phyloP scores from a whole-genome alignment of 2,888 invertebrate species.

The Plagodis dolabraria region DNA sequence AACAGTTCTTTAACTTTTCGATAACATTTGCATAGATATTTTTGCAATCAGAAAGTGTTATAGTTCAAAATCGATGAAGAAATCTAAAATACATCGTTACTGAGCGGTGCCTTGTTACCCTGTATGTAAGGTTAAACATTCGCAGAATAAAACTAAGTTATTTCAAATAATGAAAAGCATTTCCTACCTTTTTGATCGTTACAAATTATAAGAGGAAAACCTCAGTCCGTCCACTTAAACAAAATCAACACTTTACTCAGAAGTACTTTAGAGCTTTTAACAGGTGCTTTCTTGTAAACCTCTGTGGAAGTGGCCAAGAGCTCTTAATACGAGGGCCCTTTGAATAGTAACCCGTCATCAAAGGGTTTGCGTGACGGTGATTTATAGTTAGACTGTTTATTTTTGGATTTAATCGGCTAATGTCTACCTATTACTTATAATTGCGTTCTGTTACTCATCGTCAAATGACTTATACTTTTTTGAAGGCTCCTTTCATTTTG shows the following conservation, averaged over 20 bases:
- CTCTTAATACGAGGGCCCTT: slow-evolving; percentile 51
- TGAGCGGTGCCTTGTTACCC: too few relatives aligned
- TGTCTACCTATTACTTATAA: background rate
- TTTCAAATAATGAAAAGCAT: background rate
- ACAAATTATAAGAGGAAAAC: slow-evolving; percentile 1
- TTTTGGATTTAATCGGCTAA: slow-evolving; percentile 8
- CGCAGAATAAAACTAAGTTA: too few relatives aligned
- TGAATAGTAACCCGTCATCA: slow-evolving; percentile 39
- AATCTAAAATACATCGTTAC: too few relatives aligned
- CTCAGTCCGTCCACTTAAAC: slow-evolving; percentile 5
- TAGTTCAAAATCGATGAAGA: too few relatives aligned
- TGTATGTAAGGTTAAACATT: too few relatives aligned
- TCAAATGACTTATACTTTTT: too few relatives aligned
- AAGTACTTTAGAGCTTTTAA: slow-evolving; percentile 40
- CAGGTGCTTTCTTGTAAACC: slow-evolving; percentile 44
- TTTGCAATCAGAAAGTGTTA: too few relatives aligned
- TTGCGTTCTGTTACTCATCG: background rate
- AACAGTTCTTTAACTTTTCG: too few relatives aligned
- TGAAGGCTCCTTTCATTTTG: too few relatives aligned
- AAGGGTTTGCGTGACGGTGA: slow-evolving; percentile 20
- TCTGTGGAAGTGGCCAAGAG: slow-evolving; percentile 40
- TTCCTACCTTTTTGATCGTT: background rate
- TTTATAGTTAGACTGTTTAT: slow-evolving; percentile 22
- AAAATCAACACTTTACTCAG: slow-evolving; percentile 32
- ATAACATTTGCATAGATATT: too few relatives aligned